Base-by-base conservation (phyloP, 2,797 vertebrate species). In the Lateolabrax maculatus region DNA sequence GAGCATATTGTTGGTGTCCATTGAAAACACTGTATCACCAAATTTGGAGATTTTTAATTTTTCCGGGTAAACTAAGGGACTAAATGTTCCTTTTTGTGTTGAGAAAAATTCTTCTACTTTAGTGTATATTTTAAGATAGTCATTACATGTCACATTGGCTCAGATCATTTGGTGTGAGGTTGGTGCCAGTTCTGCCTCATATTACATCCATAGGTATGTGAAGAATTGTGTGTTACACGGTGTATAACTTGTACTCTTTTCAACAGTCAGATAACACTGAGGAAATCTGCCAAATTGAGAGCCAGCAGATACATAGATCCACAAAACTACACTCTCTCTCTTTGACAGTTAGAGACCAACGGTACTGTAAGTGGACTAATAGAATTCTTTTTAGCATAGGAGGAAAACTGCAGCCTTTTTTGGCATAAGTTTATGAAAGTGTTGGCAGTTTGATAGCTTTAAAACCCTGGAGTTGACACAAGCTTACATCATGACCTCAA, bases 381-480 rank as follows among this genome's bases (percentile, higher is more conserved):
- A 34, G 3, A 31, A 29, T 36, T 44, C 2, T 41, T 43, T 25
- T 57, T 27, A 39, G 23, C 43, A 41, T 9, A 23, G 43, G 21
- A 60, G 41, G 39, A 21, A 77, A 67, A 61, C 62, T 55, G 41
- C 3, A 79, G 6, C 39, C 37, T 75, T 81, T 84, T 73, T 81
- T 80, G 74, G 63, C 27, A 27, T 2, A 53, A 1, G 29, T 78
- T 84, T 80, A 72, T 71, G 36, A 80, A 75, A 44, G n/a, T 31
- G 23, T 34, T 75, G 51, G 41, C 44, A 81, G 66, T 84, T 84
- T 71, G 29, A 83, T 80, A 51, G 64, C 66, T 75, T 77, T 71
- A 58, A 76, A 87, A 48, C 60, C 34, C 18, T 36, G 10, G 29
- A n/a, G 36, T 85, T 67, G 66, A 68, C 60, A 60, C 56, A 75